Base-by-base conservation (phyloP, 2,888 invertebrate species). In the Hecatera dysodea region DNA sequence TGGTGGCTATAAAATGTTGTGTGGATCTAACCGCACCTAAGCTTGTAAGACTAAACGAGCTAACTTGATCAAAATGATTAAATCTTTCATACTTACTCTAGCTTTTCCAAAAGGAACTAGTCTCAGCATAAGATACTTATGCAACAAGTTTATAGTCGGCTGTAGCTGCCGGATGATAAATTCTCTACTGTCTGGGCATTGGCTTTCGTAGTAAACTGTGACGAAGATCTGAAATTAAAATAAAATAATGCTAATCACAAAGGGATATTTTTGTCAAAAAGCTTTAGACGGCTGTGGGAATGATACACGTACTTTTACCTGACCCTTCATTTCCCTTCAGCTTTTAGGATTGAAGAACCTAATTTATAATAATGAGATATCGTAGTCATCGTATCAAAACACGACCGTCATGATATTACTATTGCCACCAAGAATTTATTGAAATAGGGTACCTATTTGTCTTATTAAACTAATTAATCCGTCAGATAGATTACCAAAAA, bases 51-150 rank as follows among this genome's bases (percentile, higher is more conserved):
- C 5, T 24, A 24, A 50, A 50, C 24, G 24, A 15, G 48, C 48
- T 12, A 17, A 6, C 17, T 27, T 9, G 39, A 52, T 39, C 1
- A 39, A 1, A 19, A 27, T 36, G 4, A 33, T 7, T 1, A 17
- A 22, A 59, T 55, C 27, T n/a, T n/a, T 8, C 19, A 22, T 33
- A 91, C 93, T 94, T 90, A 97, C 97, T 84, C 85, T 87, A 12
- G 97, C 96, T 91, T 97, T 97, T 59, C 97, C 97, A 86, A 97
- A 97, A 1, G 97, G 97, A 60, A 97, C 93, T 44, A 97, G 90
- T 24, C 91, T 90, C 19, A 97, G 86, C 52, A 93, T 91, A 8
- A 97, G 86, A 82, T 96, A 94, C 17, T 95, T 87, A 12, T 95
- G 92, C 53, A 97, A 87, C 57, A 94, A 86, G 7, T 92, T 87